These are phyloP conservation scores for Gasterosteus aculeatus DNA, from an alignment of 2,113 vertebrate species.

Conservation along the genomic window DNA sequence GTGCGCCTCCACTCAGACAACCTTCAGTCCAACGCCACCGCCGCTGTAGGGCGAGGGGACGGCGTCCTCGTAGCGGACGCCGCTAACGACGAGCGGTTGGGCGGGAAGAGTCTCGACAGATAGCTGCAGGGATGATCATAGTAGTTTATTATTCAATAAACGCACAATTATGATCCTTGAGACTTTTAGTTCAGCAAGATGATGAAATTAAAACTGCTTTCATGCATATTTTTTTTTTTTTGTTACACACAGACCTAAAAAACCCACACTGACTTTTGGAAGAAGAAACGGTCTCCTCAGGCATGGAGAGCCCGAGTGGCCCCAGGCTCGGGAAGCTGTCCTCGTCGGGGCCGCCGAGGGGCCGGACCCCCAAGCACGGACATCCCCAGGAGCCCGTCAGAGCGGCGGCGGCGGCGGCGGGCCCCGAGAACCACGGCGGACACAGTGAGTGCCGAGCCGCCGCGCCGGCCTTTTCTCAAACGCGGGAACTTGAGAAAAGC, in stretches of 20 bases:
- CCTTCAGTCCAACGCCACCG: conserved; percentile 41
- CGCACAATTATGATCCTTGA: no score
- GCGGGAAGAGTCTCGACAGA: conserved; percentile 9
- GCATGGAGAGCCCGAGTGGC: conserved; percentile 89
- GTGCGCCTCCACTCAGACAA: conserved; percentile 50
- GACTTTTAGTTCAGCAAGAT: no score
- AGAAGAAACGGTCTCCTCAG: conserved; percentile 64
- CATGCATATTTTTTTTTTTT: background rate
- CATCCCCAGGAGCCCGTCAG: conserved; percentile 81
- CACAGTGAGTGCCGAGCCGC: conserved; percentile 82
- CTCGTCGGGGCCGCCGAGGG: conserved; percentile 81
- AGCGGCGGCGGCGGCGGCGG: conserved; percentile 44
- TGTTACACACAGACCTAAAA: background rate
- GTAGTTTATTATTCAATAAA: no score
- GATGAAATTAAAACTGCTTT: background rate
- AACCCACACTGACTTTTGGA: background rate
- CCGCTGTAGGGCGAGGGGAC: conserved; percentile 30
- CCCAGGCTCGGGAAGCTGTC: conserved; percentile 87
- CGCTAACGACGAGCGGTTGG: conserved; percentile 45
- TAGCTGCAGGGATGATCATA: background rate
- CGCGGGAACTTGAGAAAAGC: conserved; percentile 1
- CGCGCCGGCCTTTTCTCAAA: background rate
- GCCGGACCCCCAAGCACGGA: conserved; percentile 82
- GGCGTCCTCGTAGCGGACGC: conserved; percentile 38
- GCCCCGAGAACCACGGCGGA: conserved; percentile 82